Evolutionary conservation across 2,797 vertebrate species (phyloP), one percentile per base, ranked within the genome.

Genomic region (Mionectes olivaceus): DNA sequence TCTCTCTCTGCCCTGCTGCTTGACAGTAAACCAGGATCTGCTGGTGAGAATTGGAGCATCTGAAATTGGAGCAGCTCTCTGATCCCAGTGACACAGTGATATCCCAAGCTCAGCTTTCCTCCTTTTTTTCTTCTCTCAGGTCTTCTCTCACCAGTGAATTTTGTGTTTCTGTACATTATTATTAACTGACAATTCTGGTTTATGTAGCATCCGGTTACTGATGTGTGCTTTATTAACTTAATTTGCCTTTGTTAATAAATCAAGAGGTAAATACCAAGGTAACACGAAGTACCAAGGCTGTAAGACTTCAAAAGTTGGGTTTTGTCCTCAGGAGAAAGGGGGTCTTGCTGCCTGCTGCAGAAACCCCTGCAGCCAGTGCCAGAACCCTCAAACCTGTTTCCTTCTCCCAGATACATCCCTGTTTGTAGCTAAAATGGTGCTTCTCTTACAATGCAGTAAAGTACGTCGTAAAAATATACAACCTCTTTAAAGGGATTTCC

Each of bases 401-500:
- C 17, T 60, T 35, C 76, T 83, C 61, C 87, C 61, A 53, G 49
- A 21, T 14, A 24, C 57, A 21, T 4, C 10, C 44, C 73, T 86
- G 55, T 64, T 81, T 79, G 10, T 57, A 27, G 64, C 32, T 78
- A 35, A 67, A 63, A 79, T 28, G 80, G 53, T 65, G 77, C 33
- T 68, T 79, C 79, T 73, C n/a, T 18, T 90, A 76, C 5, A 10
- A n/a, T 56, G 75, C 79, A 12, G 52, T 93, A 9, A 86, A 83
- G 53, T 10, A 13, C 23, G 9, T 63, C 10, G 0, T 91, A 64
- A 94, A 94, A 96, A 88, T 81, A 80, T 68, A 89, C 35, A 75
- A 13, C 77, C 83, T 95, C 78, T 64, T 89, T 46, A 86, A 89
- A 96, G 94, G 41, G 15, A 55, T 41, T 95, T 91, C 85, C 50